These are phyloP conservation scores for Patagioenas fasciata DNA, from an alignment of 2,113 vertebrate species.

Conservation along the genomic window DNA sequence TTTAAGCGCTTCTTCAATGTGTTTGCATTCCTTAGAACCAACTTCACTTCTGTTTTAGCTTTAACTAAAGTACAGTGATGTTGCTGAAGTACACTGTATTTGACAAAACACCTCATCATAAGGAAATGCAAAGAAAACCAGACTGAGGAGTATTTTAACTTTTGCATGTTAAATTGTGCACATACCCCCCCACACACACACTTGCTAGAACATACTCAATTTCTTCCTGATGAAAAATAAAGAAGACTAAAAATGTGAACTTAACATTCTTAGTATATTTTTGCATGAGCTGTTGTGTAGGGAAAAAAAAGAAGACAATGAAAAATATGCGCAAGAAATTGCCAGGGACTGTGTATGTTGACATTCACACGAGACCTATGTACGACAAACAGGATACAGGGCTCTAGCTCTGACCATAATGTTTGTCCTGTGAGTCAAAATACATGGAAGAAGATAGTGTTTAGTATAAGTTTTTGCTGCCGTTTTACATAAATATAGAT, in stretches of 20 bases:
- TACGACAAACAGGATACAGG: neutral
- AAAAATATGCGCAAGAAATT: neutral
- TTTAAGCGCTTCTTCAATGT: neutral
- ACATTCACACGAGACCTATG: neutral
- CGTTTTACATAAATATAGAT: neutral
- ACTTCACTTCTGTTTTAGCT: neutral
- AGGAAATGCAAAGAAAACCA: neutral
- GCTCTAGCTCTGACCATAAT: neutral
- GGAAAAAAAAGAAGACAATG: neutral
- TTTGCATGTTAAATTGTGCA: neutral
- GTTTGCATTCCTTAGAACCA: neutral
- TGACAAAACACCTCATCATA: neutral
- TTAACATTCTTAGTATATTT: neutral
- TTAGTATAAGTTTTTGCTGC: neutral
- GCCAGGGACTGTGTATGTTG: neutral
- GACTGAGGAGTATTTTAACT: neutral
- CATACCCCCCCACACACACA: rapidly evolving
- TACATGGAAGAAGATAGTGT: neutral
- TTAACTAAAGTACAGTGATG: neutral
- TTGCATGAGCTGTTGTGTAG: neutral
- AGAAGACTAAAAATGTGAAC: neutral
- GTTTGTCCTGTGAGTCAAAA: neutral
- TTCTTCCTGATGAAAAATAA: neutral
- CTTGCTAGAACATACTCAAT: neutral
- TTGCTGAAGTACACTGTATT: neutral